Evolutionary conservation across 2,797 vertebrate genomes (phyloP).

Genomic region (Diceros bicornis): DNA sequence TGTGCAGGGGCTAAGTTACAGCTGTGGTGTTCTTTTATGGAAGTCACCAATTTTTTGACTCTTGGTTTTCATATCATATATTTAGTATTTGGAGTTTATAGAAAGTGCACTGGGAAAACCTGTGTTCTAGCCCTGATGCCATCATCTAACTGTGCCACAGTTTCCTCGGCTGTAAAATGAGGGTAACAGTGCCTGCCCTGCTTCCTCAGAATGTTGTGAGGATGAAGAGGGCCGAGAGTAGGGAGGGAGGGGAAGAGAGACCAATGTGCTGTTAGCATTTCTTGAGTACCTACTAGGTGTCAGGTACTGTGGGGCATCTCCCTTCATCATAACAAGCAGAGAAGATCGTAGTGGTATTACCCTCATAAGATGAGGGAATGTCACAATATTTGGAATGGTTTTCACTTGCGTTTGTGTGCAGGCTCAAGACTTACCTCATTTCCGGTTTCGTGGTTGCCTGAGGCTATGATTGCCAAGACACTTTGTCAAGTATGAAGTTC

Average conservation of each 20-base stretch:
- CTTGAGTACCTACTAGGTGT: background rate
- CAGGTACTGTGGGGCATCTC: background rate
- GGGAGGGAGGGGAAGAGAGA: background rate
- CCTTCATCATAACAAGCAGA: background rate
- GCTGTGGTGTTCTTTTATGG: background rate
- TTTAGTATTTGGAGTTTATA: background rate
- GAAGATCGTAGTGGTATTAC: background rate
- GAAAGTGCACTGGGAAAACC: background rate
- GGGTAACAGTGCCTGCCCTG: background rate
- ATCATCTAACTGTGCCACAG: background rate
- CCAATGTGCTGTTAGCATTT: background rate
- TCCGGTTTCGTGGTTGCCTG: background rate
- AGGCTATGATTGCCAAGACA: background rate
- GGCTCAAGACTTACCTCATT: background rate
- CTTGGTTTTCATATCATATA: background rate
- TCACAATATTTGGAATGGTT: background rate
- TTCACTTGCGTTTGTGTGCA: background rate
- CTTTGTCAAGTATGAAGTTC: conserved; percentile 9
- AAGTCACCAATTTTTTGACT: background rate
- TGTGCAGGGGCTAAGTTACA: background rate
- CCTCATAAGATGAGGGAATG: background rate
- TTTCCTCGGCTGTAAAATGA: background rate
- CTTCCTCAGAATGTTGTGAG: background rate
- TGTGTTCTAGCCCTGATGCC: background rate
- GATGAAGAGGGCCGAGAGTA: background rate